Base-by-base conservation (phyloP, 2,888 invertebrate genomes). In the Himalopsyche anomala region DNA sequence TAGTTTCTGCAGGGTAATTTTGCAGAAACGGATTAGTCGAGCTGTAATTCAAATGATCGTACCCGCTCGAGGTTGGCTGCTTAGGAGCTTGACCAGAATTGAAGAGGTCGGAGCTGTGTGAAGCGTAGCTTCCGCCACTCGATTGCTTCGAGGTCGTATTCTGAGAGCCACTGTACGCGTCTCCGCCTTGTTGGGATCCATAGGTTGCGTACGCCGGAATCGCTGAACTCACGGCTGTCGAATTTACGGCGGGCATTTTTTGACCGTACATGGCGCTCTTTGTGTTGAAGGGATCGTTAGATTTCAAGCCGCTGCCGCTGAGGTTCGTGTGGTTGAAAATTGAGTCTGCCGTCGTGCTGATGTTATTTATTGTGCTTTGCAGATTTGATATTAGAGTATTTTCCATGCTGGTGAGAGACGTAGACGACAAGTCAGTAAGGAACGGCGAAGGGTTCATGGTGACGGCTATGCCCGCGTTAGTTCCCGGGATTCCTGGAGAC, bases 1-100 rank as follows among this genome's bases (percentile, higher is more conserved):
- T 88, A 82, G 87, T 92, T 90, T 93, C 92, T 86, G 92, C 92
- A 90, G 93, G 92, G 91, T 93, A 93, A 90, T 93, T 92, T 91
- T 93, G 93, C 90, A 95, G 91, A 91, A 95, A 95, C 85, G 95
- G 95, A 91, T 95, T 95, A 81, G 95, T 95, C 87, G 92, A 92
- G n/a, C 91, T 91, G 87, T 92, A 92, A 12, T 91, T 89, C 17
- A 88, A 55, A 17, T 83, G 74, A 74, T 86, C 83, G 81, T 87
- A 88, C 5, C 82, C 84, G 17, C 85, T 84, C 81, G 42, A 85
- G 28, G 45, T 51, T 11, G 83, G 79, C 6, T 40, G 79, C 4
- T 82, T 80, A 55, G 84, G 82, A 19, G 11, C 86, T 81, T 87
- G 86, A 55, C 69, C 82, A 12, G 86, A 40, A 81, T 81, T 83